phyloP scores from a whole-genome alignment of 1,140 invertebrate species.

The Drosophila equinoxialis region DNA sequence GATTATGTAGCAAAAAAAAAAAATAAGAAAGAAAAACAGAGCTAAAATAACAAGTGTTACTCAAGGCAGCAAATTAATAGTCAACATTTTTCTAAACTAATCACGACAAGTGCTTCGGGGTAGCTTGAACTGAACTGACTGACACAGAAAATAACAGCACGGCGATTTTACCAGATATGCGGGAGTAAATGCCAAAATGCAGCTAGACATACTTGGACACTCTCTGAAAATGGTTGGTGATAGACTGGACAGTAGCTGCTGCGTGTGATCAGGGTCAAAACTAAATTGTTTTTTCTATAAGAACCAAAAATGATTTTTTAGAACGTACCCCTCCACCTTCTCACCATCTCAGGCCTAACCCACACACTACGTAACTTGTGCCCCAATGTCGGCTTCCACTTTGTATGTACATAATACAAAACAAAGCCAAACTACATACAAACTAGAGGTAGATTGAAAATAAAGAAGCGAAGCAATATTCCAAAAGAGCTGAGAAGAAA shows the following conservation, averaged over 20 bases:
- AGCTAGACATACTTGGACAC: constrained; percentile 7
- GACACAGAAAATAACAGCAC: constrained; percentile 16
- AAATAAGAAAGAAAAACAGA: constrained; percentile 27
- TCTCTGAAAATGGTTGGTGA: background rate
- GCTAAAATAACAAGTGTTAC: constrained; percentile 67
- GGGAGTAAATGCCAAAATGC: constrained; percentile 20
- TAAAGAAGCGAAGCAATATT: constrained; percentile 47
- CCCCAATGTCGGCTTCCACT: constrained; percentile 48
- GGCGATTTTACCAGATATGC: background rate
- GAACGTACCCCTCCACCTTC: constrained; percentile 25
- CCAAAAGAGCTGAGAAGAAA: constrained; percentile 23
- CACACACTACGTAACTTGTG: constrained; percentile 27
- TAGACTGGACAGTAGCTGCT: constrained; percentile 1
- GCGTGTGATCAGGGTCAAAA: constrained; percentile 1
- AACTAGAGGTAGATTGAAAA: constrained; percentile 32
- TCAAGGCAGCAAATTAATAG: constrained; percentile 69
- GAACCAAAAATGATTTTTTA: constrained; percentile 5
- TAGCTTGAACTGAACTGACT: constrained; percentile 14
- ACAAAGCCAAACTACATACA: constrained; percentile 1
- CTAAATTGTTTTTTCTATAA: background rate
- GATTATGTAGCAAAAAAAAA: constrained; percentile 39
- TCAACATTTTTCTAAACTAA: constrained; percentile 66
- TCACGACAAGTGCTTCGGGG: constrained; percentile 55
- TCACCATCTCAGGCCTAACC: background rate
- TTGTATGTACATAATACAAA: constrained; percentile 47